Percentiles rank a stretch among this genome's conserved stretches.
Evolutionary conservation across 2,888 invertebrate species (phyloP).

Genomic region (Eupithecia subumbrata): DNA sequence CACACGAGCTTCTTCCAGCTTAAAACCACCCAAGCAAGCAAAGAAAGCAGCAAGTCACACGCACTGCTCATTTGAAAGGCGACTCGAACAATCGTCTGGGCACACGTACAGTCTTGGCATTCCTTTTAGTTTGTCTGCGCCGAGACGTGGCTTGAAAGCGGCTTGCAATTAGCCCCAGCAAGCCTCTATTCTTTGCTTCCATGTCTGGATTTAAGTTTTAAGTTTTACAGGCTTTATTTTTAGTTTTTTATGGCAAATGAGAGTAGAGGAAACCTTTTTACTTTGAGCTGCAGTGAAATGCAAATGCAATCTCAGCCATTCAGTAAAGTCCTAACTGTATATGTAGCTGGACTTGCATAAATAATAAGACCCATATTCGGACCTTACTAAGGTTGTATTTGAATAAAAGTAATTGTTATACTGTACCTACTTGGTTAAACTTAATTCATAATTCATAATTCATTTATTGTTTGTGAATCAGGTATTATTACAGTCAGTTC

Average conservation of each 20-base stretch:
- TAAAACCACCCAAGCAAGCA: slow-evolving; percentile 10
- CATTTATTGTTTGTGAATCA: too few species aligned
- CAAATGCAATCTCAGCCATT: not conserved
- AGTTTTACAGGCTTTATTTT: slow-evolving; percentile 11
- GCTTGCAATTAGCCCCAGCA: slow-evolving; percentile 68
- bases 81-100: slow-evolving; percentile 57
- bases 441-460: too few species aligned
- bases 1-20: not conserved
- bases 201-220: slow-evolving; percentile 32
- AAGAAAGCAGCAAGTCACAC: slow-evolving; percentile 31
- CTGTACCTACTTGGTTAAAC: not conserved
- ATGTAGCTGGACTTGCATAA: not conserved
- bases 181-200: slow-evolving; percentile 44
- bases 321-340: not conserved
- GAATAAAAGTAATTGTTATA: too few species aligned
- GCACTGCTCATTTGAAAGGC: slow-evolving; percentile 52
- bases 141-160: slow-evolving; percentile 64
- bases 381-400: not conserved
- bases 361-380: not conserved
- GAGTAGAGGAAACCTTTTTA: not conserved
- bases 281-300: not conserved
- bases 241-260: not conserved
- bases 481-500: too few species aligned
- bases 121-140: slow-evolving; percentile 60
- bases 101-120: slow-evolving; percentile 52